phyloP scores from a whole-genome alignment of 2,797 vertebrate species.

The Silurus lanzhouensis region DNA sequence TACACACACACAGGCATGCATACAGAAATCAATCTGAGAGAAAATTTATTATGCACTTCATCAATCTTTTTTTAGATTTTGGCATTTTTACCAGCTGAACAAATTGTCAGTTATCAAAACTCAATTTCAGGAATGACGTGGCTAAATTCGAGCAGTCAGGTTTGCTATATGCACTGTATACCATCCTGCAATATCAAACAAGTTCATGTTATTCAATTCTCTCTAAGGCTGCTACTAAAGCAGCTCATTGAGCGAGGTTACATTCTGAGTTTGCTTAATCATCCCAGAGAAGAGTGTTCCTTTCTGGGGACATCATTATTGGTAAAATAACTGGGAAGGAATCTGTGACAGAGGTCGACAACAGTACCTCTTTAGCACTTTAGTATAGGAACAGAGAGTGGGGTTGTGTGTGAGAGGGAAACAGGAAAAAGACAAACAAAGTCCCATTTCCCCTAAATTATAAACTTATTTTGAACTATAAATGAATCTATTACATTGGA shows the following conservation, averaged over 20 bases:
- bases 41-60: constrained; percentile 80
- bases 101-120: constrained; percentile 84
- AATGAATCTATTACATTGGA: neutral
- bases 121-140: constrained; percentile 82
- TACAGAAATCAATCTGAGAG: constrained; percentile 53
- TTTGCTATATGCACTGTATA: constrained; percentile 18
- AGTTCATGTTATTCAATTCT: constrained; percentile 59
- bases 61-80: constrained; percentile 77
- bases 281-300: constrained; percentile 45
- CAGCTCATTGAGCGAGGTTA: constrained; percentile 63
- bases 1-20: neutral
- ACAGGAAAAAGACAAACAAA: neutral
- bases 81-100: constrained; percentile 78
- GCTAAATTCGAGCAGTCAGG: constrained; percentile 66
- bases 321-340: constrained; percentile 62
- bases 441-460: no score
- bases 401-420: constrained; percentile 2
- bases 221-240: constrained; percentile 54
- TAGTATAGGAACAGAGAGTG: neutral
- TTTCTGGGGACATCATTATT: constrained; percentile 54
- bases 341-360: neutral
- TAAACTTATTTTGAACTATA: neutral
- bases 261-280: constrained; percentile 45
- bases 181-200: constrained; percentile 37
- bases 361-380: neutral